Evolutionary conservation across 1,140 invertebrate species (phyloP).

Genomic region (Zaprionus africanus): DNA sequence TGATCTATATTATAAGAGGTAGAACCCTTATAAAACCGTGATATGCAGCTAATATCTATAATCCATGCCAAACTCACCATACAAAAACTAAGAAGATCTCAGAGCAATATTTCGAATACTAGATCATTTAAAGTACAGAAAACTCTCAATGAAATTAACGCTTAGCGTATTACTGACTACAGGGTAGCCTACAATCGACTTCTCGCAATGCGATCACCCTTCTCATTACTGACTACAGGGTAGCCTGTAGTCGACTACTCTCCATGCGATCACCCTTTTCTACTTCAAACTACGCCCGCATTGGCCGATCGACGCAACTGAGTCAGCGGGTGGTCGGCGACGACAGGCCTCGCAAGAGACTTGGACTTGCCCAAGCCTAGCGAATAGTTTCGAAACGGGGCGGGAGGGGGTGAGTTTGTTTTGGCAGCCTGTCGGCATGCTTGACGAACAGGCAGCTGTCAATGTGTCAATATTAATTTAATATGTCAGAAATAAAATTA

Average conservation of each 20-base stretch:
- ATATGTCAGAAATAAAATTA: constrained; percentile 76
- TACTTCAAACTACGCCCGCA: constrained; percentile 53
- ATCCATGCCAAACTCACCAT: too few species aligned
- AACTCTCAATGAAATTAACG: background rate
- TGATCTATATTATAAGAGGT: too few species aligned
- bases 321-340: constrained; percentile 52
- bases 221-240: background rate
- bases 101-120: too few species aligned
- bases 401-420: constrained; percentile 56
- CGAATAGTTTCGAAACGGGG: constrained; percentile 50
- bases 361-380: constrained; percentile 14
- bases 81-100: too few species aligned
- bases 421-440: constrained; percentile 42
- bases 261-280: background rate
- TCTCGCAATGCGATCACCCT: background rate
- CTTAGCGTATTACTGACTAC: background rate
- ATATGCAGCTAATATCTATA: too few species aligned
- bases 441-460: constrained; percentile 66
- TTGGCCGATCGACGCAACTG: constrained; percentile 27
- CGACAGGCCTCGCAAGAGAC: constrained; percentile 22
- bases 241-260: background rate
- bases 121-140: too few species aligned
- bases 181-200: constrained; percentile 7
- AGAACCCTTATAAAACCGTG: too few species aligned
- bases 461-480: constrained; percentile 83